phyloP scores from a whole-genome alignment of 1,140 invertebrate species.

The Zaprionus davidi region DNA sequence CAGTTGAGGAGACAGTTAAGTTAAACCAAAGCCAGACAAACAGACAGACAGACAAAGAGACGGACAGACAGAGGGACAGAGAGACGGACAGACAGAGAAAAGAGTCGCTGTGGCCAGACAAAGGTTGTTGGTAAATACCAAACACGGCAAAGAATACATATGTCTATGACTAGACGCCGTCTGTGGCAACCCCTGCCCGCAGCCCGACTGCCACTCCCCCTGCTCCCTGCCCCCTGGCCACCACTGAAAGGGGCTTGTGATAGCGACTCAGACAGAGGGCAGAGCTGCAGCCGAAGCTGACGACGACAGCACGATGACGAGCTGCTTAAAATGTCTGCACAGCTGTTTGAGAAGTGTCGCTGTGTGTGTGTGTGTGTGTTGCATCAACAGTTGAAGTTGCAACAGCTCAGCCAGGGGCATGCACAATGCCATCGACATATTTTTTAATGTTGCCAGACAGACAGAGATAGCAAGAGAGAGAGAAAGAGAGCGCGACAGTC shows the following conservation, averaged over 20 bases:
- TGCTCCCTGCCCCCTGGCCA: neutral
- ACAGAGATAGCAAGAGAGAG: constrained; percentile 29
- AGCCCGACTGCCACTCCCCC: neutral
- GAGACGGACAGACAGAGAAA: neutral
- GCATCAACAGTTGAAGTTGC: constrained; percentile 74
- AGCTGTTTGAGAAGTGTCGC: constrained; percentile 61
- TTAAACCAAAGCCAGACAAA: constrained; percentile 67
- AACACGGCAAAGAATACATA: constrained; percentile 32
- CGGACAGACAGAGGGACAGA: constrained; percentile 26
- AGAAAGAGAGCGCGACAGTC: neutral
- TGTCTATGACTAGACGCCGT: constrained; percentile 53
- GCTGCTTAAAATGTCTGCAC: constrained; percentile 81
- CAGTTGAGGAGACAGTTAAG: constrained; percentile 35
- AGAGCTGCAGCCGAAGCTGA: constrained; percentile 20
- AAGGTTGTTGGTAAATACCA: constrained; percentile 56
- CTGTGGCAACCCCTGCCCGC: constrained; percentile 30
- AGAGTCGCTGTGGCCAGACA: constrained; percentile 31
- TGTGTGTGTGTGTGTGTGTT: constrained; percentile 40
- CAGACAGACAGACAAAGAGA: constrained; percentile 18
- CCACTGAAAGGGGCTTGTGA: constrained; percentile 6
- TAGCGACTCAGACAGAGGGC: constrained; percentile 29
- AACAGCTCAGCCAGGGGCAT: constrained; percentile 33
- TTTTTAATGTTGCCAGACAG: constrained; percentile 50
- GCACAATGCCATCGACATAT: constrained; percentile 58
- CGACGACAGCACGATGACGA: constrained; percentile 59